These are phyloP conservation scores for Lepisosteus oculatus DNA, from an alignment of 2,113 vertebrate species.

Conservation along the genomic window DNA sequence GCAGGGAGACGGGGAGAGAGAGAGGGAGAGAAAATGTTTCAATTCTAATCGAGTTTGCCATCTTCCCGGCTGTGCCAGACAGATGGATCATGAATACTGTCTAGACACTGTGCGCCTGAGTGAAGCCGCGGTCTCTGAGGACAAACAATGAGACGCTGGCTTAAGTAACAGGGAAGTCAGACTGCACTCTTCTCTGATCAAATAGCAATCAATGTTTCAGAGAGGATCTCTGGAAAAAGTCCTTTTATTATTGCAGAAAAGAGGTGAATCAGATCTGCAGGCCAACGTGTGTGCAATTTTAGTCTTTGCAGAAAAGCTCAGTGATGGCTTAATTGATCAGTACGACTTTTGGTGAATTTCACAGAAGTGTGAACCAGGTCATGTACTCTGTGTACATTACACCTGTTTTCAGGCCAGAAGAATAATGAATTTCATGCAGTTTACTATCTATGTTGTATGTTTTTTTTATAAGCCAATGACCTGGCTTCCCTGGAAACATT, in stretches of 20 bases:
- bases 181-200: slow-evolving; percentile 55
- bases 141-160: slow-evolving; percentile 63
- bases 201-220: slow-evolving; percentile 47
- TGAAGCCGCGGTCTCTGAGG: slow-evolving; percentile 74
- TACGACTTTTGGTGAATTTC: neutral
- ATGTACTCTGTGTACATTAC: no score
- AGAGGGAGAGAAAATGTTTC: slow-evolving; percentile 64
- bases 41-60: slow-evolving; percentile 88
- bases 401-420: no score
- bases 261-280: slow-evolving; percentile 30
- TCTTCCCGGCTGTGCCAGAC: slow-evolving; percentile 88
- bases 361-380: neutral
- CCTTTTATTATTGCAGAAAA: slow-evolving; percentile 33
- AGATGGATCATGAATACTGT: slow-evolving; percentile 99
- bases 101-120: slow-evolving; percentile 87
- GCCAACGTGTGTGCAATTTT: neutral
- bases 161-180: slow-evolving; percentile 69
- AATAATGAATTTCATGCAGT: no score
- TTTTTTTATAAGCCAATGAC: no score
- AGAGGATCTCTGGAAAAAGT: slow-evolving; percentile 17
- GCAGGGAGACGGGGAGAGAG: slow-evolving; percentile 24
- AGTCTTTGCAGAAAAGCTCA: neutral
- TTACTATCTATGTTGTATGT: no score
- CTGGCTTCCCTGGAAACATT: no score
- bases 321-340: slow-evolving; percentile 33